phyloP scores from a whole-genome alignment of 2,888 invertebrate species.

The Allygus modestus region DNA sequence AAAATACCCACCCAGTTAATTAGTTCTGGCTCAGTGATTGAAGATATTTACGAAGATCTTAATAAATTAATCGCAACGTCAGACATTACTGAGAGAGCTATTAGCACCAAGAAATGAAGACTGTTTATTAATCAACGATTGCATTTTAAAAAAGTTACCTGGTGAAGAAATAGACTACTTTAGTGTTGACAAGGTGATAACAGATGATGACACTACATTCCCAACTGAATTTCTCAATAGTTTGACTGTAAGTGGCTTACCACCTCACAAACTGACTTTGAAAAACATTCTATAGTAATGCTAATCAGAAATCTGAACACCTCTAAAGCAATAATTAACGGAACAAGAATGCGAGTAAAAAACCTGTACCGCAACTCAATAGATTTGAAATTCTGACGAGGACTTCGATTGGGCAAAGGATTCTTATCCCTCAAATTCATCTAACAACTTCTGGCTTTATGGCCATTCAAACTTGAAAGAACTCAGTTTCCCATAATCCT shows the following conservation, averaged over 20 bases:
- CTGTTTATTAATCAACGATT: conserved; percentile 18
- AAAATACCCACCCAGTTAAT: no score
- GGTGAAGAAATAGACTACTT: conserved; percentile 23
- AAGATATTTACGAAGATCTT: no score
- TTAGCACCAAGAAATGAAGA: conserved; percentile 40
- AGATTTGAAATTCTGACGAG: conserved; percentile 14
- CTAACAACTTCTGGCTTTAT: neutral
- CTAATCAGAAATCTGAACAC: conserved; percentile 10
- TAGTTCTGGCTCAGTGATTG: no score
- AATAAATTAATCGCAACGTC: no score
- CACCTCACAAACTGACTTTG: conserved; percentile 25
- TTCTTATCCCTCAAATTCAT: conserved; percentile 26
- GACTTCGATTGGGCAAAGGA: neutral
- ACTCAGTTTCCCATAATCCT: conserved; percentile 32
- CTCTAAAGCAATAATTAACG: conserved; percentile 1
- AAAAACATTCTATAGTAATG: conserved; percentile 37
- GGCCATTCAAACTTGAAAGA: neutral
- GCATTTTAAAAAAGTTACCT: conserved; percentile 2
- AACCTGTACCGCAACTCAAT: conserved; percentile 28
- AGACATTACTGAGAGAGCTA: conserved; percentile 26
- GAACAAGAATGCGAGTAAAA: neutral
- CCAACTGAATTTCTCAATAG: conserved; percentile 33
- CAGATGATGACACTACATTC: conserved; percentile 6
- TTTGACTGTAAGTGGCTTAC: conserved; percentile 18
- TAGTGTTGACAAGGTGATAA: conserved; percentile 22